Evolutionary conservation across 2,797 vertebrate genomes (phyloP).

Genomic region (Crocodylus rhombifer): DNA sequence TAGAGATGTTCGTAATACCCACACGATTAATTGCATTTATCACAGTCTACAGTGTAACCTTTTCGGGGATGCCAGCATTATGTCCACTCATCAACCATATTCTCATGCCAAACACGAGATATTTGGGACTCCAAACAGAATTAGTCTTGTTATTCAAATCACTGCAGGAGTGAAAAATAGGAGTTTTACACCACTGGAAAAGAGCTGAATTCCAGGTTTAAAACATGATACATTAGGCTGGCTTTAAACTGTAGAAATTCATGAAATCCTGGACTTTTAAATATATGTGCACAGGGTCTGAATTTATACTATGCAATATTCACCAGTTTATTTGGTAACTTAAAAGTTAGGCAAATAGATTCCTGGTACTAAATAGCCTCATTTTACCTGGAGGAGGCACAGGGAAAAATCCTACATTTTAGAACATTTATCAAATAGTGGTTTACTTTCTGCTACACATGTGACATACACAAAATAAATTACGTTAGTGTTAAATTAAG

Average conservation of each 20-base stretch:
- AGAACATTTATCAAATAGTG: neutral
- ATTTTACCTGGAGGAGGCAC: neutral
- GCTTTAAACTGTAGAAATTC: neutral
- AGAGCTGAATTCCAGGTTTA: neutral
- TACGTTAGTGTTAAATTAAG: neutral
- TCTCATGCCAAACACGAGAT: neutral
- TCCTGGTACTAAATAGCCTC: neutral
- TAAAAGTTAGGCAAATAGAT: neutral
- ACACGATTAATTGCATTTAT: neutral
- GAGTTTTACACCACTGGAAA: neutral
- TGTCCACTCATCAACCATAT: neutral
- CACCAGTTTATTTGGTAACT: neutral
- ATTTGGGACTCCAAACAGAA: neutral
- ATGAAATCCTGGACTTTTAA: neutral
- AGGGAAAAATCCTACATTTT: neutral
- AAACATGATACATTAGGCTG: neutral
- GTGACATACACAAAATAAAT: neutral
- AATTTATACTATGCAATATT: neutral
- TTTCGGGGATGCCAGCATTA: neutral
- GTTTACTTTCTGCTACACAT: conserved; percentile 8
- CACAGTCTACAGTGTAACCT: neutral
- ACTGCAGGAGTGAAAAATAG: too few relatives aligned
- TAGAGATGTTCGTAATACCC: neutral
- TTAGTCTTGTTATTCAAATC: neutral
- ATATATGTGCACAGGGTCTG: neutral